phyloP scores from a whole-genome alignment of 2,888 invertebrate genomes.

The Micropterix aruncella region DNA sequence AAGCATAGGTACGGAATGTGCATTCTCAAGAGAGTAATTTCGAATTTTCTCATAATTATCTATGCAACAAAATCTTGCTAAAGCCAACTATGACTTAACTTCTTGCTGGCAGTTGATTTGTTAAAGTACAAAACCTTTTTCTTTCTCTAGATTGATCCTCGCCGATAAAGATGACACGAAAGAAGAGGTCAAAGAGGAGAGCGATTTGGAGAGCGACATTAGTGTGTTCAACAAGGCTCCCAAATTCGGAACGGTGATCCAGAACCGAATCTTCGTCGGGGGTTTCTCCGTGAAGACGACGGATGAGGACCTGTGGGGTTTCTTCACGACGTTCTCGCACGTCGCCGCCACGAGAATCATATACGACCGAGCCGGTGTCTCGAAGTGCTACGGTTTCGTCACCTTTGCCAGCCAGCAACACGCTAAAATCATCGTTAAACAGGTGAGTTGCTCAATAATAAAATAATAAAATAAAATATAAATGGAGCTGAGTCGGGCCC shows the following conservation, averaged over 20 bases:
- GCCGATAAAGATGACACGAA: neutral
- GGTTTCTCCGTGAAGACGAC: constrained; percentile 90
- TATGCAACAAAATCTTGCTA: too few species aligned
- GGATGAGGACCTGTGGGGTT: constrained; percentile 79
- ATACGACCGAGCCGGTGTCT: constrained; percentile 85
- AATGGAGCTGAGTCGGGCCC: too few species aligned
- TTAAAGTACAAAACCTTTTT: neutral
- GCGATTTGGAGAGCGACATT: constrained; percentile 29
- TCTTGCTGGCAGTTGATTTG: too few species aligned
- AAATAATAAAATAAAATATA: too few species aligned
- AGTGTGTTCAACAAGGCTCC: constrained; percentile 35
- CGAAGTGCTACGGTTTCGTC: constrained; percentile 84
- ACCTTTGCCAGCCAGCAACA: constrained; percentile 43
- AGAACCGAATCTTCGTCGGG: constrained; percentile 92
- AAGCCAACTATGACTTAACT: too few species aligned
- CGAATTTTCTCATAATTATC: too few species aligned
- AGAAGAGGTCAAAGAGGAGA: neutral
- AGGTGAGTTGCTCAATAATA: constrained; percentile 21
- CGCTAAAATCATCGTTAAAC: constrained; percentile 35
- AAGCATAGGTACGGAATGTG: too few species aligned
- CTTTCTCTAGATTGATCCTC: neutral
- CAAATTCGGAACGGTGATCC: constrained; percentile 73
- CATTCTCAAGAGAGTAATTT: too few species aligned
- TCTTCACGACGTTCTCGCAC: constrained; percentile 82
- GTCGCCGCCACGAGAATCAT: constrained; percentile 91